Conservation (phyloP, 92 coral and sea anemone species). For the Parazoanthus swiftii region DNA sequence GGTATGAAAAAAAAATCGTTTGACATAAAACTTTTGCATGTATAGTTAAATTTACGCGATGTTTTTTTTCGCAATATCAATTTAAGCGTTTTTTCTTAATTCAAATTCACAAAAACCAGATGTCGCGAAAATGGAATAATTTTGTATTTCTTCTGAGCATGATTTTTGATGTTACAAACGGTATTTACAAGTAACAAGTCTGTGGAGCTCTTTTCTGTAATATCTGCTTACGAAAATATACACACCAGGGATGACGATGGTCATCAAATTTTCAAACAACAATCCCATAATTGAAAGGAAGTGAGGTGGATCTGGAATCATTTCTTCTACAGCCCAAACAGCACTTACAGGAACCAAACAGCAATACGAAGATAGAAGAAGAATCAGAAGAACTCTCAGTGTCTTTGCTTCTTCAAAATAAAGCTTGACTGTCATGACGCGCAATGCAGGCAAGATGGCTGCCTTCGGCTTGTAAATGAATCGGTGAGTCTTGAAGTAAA, state of each 20-base stretch:
- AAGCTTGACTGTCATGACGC: background rate
- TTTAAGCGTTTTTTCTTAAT: too few species aligned
- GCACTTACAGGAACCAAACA: background rate
- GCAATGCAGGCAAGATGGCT: background rate
- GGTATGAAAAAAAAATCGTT: too few species aligned
- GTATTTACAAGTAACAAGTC: background rate
- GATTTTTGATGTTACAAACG: background rate
- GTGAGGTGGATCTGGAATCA: background rate
- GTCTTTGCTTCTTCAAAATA: conserved; percentile 13
- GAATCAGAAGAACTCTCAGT: background rate
- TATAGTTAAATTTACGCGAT: too few species aligned
- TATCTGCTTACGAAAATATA: conserved; percentile 25
- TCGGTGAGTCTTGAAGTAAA: conserved; percentile 20
- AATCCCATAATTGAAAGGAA: background rate
- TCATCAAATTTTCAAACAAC: background rate
- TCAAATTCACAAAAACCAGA: too few species aligned
- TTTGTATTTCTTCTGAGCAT: too few species aligned
- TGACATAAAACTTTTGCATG: too few species aligned
- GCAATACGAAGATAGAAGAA: background rate
- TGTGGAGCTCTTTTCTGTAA: conserved; percentile 21
- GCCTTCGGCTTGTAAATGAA: conserved; percentile 11
- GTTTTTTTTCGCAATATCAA: too few species aligned
- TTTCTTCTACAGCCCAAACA: conserved; percentile 1
- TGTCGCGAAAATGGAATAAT: too few species aligned
- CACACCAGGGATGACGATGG: background rate